Evolutionary conservation across 2,113 vertebrate species (phyloP), one percentile per base, ranked within the genome.

Genomic region (Centropus unirufus): DNA sequence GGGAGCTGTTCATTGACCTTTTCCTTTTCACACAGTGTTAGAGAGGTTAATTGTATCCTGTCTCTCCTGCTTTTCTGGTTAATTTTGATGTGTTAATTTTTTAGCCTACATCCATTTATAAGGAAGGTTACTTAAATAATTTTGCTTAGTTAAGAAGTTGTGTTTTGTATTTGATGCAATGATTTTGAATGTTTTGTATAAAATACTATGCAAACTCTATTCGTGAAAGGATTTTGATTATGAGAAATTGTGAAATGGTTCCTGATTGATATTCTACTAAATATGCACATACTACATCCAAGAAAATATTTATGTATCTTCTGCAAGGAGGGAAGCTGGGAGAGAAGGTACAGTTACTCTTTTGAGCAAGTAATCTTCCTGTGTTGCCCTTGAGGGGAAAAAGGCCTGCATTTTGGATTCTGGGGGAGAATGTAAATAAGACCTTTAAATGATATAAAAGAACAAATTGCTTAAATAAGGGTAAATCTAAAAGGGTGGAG

Each of bases 51-150:
- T 80, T 88, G 62, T 83, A 85, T 92, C 82, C 88, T 88, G 90
- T 69, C 58, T 40, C 85, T 93, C 93, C 87, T 95, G 95, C 84
- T 96, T 95, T 94, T 95, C 95, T 94, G 58, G 75, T 67, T 94
- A 32, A 32, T 96, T 96, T 94, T 96, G 92, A 88, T 91, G 82
- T 92, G 92, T 73, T 93, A 93, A 91, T 94, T 82, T 87, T 82
- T 87, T 91, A 96, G 84, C 62, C 47, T 94, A 39, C 68, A 68
- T 92, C 58, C 66, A 51, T 89, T 87, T 83, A 40, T 91, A 79
- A 85, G 36, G 81, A 87, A 82, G 36, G 59, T 80, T 82, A 64
- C 68, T 89, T 80, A 57, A 93, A 46, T 90, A 2, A 14, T 76
- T 95, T 95, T 92, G 44, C 34, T 85, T 2, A 0, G 57, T 87